Percentiles rank a stretch among this genome's conserved stretches.
These are phyloP conservation scores for Pelochelys cantorii DNA, from an alignment of 2,797 vertebrate species.

Conservation along the genomic window DNA sequence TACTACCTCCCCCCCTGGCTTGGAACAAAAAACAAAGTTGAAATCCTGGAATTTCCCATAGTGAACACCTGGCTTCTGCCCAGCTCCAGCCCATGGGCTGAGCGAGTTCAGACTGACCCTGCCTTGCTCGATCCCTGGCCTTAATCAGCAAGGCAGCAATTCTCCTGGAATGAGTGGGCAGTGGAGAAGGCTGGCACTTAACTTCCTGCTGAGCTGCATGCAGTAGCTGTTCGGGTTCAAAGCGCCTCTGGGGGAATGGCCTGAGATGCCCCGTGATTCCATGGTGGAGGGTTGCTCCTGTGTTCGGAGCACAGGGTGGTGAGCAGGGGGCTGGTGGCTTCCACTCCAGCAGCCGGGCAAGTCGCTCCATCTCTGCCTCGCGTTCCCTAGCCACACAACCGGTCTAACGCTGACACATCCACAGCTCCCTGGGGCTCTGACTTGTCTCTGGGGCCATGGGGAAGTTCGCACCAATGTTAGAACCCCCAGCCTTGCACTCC, in stretches of 20 bases:
- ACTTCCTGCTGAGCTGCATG: neutral
- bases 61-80: neutral
- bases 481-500: neutral
- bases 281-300: rapidly evolving
- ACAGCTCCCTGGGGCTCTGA: neutral
- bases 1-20: rapidly evolving
- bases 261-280: neutral
- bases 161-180: neutral
- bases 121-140: rapidly evolving
- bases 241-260: neutral
- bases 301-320: neutral
- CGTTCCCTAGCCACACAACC: neutral
- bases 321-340: neutral
- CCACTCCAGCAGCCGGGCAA: neutral
- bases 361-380: neutral
- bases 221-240: neutral
- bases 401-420: neutral
- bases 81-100: neutral
- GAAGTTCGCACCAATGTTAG: neutral
- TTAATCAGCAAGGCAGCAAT: neutral
- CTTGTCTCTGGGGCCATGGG: neutral
- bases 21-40: neutral
- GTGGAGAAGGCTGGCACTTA: too few relatives aligned
- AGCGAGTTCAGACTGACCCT: neutral
- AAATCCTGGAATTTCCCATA: neutral